These are phyloP conservation scores for Cassiopea andromeda DNA, from an alignment of 30 jellyfish, hydroid and myxozoan genomes.

Conservation along the genomic window DNA sequence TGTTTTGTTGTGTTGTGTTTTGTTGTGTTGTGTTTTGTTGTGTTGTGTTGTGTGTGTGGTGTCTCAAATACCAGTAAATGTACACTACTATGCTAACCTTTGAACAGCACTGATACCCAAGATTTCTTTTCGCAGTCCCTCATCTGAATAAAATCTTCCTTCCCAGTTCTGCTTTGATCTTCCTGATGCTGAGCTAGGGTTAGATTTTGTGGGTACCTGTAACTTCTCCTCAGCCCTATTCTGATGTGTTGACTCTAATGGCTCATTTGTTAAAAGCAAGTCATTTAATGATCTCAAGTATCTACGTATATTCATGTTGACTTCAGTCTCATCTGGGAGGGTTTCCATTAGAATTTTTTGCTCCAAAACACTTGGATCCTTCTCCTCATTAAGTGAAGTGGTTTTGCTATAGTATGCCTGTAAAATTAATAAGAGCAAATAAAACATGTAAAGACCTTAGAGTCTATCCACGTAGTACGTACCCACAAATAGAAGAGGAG, in stretches of 20 bases:
- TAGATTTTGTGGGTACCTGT: background rate
- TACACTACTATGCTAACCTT: background rate
- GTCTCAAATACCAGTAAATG: background rate
- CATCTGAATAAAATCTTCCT: slow-evolving; percentile 40
- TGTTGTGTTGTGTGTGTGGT: background rate
- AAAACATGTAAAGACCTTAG: no score
- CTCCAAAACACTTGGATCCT: background rate
- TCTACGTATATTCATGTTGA: background rate
- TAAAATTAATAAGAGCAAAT: background rate
- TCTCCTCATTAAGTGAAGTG: background rate
- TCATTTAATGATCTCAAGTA: slow-evolving; percentile 32
- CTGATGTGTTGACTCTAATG: background rate
- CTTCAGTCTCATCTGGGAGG: background rate
- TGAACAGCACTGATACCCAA: slow-evolving; percentile 25
- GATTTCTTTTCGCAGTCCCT: slow-evolving; percentile 22
- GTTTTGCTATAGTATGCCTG: background rate
- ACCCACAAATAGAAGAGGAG: no score
- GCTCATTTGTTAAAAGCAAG: slow-evolving; percentile 2
- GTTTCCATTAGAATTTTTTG: background rate
- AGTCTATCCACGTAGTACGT: no score
- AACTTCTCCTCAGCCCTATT: background rate
- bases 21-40: no score
- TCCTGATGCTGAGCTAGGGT: no score
- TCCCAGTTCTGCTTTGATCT: slow-evolving; percentile 1
- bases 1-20: no score